Evolutionary conservation across 2,888 invertebrate genomes (phyloP).

Genomic region (Eupithecia tripunctaria): DNA sequence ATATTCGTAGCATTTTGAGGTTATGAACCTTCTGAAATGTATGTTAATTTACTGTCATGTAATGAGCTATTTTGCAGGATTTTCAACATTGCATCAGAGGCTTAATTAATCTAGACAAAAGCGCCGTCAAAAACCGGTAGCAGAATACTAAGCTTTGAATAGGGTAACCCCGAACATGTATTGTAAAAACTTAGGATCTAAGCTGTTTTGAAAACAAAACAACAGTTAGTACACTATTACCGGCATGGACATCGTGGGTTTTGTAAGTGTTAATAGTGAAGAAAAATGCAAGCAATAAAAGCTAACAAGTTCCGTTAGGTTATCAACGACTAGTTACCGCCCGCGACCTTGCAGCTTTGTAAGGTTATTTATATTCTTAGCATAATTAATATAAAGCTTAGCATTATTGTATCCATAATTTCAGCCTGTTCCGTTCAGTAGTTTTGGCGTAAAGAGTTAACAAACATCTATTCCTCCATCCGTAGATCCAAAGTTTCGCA

Average conservation of each 20-base stretch:
- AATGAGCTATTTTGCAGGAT: not conserved
- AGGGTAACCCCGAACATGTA: not conserved
- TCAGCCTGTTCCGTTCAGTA: too few species aligned
- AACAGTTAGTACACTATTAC: not conserved
- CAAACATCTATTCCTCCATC: too few species aligned
- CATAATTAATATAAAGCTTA: too few species aligned
- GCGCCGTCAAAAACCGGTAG: not conserved
- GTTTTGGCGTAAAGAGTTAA: too few species aligned
- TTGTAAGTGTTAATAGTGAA: not conserved
- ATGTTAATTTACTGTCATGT: not conserved
- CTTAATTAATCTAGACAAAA: not conserved
- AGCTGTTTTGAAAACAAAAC: not conserved
- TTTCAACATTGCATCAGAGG: not conserved
- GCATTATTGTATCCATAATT: too few species aligned
- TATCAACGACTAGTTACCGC: too few species aligned
- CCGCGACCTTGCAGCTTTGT: too few species aligned
- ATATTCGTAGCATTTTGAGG: not conserved
- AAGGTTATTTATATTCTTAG: too few species aligned
- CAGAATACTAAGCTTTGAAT: too few species aligned
- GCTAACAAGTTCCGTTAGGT: too few species aligned
- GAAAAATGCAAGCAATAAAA: not conserved
- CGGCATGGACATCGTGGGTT: not conserved
- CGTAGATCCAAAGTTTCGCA: too few species aligned
- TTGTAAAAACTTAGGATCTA: not conserved
- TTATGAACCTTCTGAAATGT: not conserved